Conservation (phyloP, 1,140 invertebrate genomes). For the Calephelis nemesis region DNA sequence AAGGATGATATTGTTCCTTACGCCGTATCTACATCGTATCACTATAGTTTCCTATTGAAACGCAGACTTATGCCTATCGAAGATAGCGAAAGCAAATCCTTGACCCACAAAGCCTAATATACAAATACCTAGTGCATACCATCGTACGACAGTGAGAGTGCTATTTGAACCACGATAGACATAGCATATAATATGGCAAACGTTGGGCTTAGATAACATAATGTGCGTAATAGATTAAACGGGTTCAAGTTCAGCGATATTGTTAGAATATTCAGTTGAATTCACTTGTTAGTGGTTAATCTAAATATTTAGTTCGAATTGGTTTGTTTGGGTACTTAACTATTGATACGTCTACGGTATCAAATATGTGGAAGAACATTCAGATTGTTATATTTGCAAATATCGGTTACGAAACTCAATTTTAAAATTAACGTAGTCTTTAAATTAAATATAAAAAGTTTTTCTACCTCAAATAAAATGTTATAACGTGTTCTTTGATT, state of each 20-base stretch:
- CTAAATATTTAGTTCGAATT: conserved; percentile 7
- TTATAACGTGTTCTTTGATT: no score
- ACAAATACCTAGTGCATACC: conserved; percentile 13
- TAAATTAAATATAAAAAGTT: no score
- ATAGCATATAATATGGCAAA: conserved; percentile 13
- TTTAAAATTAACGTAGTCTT: no score
- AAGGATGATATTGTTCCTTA: no score
- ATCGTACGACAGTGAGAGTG: conserved; percentile 17
- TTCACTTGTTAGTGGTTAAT: background rate
- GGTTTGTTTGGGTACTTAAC: background rate
- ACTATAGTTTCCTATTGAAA: background rate
- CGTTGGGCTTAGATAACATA: conserved; percentile 12
- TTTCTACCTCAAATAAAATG: no score
- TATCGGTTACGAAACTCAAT: no score
- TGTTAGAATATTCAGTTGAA: conserved; percentile 12
- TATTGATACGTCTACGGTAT: no score
- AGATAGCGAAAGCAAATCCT: conserved; percentile 18
- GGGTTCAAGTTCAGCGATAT: conserved; percentile 4
- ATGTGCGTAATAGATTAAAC: conserved; percentile 5
- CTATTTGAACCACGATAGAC: conserved; percentile 12
- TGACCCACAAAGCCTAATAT: conserved; percentile 19
- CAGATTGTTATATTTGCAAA: no score
- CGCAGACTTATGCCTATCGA: conserved; percentile 1
- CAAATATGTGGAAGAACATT: no score
- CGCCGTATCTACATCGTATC: no score